Evolutionary conservation across 2,113 vertebrate genomes (phyloP), one percentile per base, ranked within the genome.

Genomic region (Sus scrofa): DNA sequence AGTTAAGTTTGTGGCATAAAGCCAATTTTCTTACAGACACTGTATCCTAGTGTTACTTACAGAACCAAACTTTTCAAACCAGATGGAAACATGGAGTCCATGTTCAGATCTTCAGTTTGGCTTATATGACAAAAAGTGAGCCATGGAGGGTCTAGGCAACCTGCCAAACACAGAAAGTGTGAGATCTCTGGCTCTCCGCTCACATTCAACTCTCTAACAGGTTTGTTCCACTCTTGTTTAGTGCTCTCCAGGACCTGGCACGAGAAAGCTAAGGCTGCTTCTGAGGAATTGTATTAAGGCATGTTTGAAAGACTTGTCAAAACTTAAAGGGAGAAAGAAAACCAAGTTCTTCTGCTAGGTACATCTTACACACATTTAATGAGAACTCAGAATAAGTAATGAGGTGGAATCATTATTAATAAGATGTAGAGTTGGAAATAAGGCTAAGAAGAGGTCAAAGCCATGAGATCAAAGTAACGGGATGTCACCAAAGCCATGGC

Each of bases 351-450:
- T 86, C 97, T 93, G 95, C 86, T 81, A 94, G 44, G 82, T 78
- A 20, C 62, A 84, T 84, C 93, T 89, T 96, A 68, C 79, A 85
- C 95, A 90, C 39, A 92, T 94, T 85, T 97, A 96, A 95, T 94
- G 83, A 98, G 94, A 97, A 77, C 26, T 63, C 44, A 44, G 44
- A 44, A 44, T 44, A 97, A 92, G 91, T 95, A 96, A 91, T 92
- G 91, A 96, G 95, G 84, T 97, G 95, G 37, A 96, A 89, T 3
- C 93, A 86, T 96, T 96, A 98, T 97, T 97, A 98, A 96, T 70
- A 92, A 98, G 97, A 75, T 3, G 65, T 37, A 88, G 95, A 52
- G 95, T 84, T 94, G 97, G 96, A 96, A 98, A 97, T 85, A 96
- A 98, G 89, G 71, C 94, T 95, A 71, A 68, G 63, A 81, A 96